These are phyloP conservation scores for Lucifuga dentata DNA, from an alignment of 2,113 vertebrate genomes.

Conservation along the genomic window DNA sequence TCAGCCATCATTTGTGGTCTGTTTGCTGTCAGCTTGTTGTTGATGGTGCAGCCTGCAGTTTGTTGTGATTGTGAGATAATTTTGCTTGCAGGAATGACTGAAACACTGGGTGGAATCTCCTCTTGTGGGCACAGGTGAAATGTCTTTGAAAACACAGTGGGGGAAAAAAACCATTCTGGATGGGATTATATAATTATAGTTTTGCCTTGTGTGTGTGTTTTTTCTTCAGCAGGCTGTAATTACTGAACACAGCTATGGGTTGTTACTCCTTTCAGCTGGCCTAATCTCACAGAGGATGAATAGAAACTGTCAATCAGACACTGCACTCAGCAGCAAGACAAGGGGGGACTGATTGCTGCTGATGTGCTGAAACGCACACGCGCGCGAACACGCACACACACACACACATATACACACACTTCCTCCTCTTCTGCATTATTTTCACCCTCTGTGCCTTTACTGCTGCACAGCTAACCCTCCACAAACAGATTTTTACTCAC, in stretches of 20 bases:
- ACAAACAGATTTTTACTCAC: slow-evolving; percentile 39
- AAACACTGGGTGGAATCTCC: slow-evolving; percentile 50
- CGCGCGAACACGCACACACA: slow-evolving; percentile 48
- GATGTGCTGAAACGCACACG: slow-evolving; percentile 50
- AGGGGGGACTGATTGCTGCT: slow-evolving; percentile 82
- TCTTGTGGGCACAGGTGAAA: slow-evolving; percentile 61
- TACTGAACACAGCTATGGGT: slow-evolving; percentile 75
- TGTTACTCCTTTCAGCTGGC: slow-evolving; percentile 81
- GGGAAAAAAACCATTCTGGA: slow-evolving; percentile 41
- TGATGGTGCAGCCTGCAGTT: slow-evolving; percentile 53
- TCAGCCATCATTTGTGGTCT: too few species aligned
- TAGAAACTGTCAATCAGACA: slow-evolving; percentile 81
- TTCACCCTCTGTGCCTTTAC: slow-evolving; percentile 30
- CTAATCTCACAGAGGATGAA: slow-evolving; percentile 81
- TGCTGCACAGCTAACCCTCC: slow-evolving; percentile 27
- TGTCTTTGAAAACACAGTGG: slow-evolving; percentile 48
- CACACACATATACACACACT: slow-evolving; percentile 41
- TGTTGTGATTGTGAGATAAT: slow-evolving; percentile 77
- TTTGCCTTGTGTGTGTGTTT: slow-evolving; percentile 76
- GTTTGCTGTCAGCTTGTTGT: slow-evolving; percentile 20
- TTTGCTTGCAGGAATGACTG: slow-evolving; percentile 26
- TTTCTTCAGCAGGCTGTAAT: slow-evolving; percentile 75
- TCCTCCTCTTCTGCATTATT: slow-evolving; percentile 27
- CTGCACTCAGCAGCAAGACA: slow-evolving; percentile 77
- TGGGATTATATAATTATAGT: slow-evolving; percentile 83